A percentile compares a stretch with the other conserved stretches of the same genome.
Conservation (phyloP, 1,140 invertebrate genomes). For the Pteromalus puparum region DNA sequence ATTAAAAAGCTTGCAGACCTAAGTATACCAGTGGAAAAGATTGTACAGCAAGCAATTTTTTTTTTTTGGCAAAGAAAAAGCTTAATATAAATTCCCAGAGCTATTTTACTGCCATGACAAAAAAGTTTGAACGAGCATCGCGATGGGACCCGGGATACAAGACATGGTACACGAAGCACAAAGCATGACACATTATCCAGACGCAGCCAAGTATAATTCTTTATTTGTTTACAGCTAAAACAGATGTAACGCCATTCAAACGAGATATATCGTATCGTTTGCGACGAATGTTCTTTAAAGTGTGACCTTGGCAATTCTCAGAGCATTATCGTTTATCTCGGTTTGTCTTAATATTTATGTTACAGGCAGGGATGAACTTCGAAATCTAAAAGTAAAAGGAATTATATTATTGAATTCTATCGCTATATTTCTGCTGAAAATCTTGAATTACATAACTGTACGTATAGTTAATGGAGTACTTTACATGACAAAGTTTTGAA, state of each 20-base stretch:
- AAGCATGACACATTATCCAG: neutral
- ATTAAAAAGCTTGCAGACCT: neutral
- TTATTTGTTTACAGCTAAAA: neutral
- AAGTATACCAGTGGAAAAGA: neutral
- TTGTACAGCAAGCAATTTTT: neutral
- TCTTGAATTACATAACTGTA: too few species aligned
- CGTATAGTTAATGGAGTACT: too few species aligned
- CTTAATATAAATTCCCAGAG: neutral
- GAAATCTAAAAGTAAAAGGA: too few species aligned
- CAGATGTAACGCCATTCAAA: neutral
- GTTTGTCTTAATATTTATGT: too few species aligned
- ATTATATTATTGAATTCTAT: too few species aligned
- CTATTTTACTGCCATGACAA: neutral
- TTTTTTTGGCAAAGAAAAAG: neutral
- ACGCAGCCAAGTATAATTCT: neutral
- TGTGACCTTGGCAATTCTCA: neutral
- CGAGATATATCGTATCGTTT: neutral
- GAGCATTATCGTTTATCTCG: too few species aligned
- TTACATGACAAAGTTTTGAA: too few species aligned
- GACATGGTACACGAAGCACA: neutral
- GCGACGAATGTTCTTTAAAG: neutral
- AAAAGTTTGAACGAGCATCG: neutral
- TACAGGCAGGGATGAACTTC: too few species aligned
- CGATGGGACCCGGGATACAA: neutral
- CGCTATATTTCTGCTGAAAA: too few species aligned